phyloP scores from a whole-genome alignment of 2,113 vertebrate genomes.

The Phaethon lepturus region DNA sequence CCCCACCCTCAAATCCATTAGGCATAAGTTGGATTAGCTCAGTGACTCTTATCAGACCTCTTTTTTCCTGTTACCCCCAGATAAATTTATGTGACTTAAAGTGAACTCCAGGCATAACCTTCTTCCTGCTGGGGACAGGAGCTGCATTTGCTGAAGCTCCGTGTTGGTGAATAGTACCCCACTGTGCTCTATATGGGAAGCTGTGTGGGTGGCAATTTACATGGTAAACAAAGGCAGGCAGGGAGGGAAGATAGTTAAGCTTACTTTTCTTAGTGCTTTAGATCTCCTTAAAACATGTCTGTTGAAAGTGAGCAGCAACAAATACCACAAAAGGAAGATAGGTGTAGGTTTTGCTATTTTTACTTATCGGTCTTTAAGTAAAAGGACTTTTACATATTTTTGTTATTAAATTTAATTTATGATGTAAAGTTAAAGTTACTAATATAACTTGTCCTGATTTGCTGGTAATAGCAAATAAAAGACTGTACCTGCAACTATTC shows the following conservation, averaged over 20 bases:
- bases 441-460: background rate
- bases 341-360: background rate
- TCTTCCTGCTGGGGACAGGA: conserved; percentile 40
- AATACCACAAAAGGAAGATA: background rate
- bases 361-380: background rate
- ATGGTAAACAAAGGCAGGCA: conserved; percentile 58
- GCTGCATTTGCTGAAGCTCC: conserved; percentile 28
- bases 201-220: conserved; percentile 64
- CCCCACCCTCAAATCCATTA: background rate
- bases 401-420: background rate
- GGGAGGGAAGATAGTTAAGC: background rate
- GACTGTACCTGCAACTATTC: background rate
- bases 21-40: background rate
- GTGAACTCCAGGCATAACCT: conserved; percentile 13
- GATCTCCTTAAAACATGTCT: background rate
- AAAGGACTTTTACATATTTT: background rate
- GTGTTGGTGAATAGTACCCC: conserved; percentile 38
- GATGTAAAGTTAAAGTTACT: background rate
- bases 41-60: background rate
- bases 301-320: background rate
- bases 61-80: conserved; percentile 9
- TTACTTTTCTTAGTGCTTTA: conserved; percentile 1
- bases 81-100: conserved; percentile 17
- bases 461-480: background rate
- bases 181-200: conserved; percentile 46